Conservation (phyloP, 2,113 vertebrate species). For the Neogobius melanostomus region DNA sequence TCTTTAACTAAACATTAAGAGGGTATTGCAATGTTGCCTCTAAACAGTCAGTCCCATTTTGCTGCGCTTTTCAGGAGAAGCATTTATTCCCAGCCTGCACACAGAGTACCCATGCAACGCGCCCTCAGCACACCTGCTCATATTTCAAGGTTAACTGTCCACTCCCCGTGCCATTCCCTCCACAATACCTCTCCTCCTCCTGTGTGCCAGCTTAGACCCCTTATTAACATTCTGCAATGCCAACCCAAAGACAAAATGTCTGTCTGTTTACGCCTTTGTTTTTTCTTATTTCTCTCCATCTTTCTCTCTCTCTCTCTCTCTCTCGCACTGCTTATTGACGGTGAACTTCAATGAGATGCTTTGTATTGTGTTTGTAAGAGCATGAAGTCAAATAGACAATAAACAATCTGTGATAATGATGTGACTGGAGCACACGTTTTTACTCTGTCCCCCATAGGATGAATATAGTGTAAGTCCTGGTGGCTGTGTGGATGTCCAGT, state of each 20-base stretch:
- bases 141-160: constrained; percentile 50
- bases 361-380: constrained; percentile 53
- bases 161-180: constrained; percentile 20
- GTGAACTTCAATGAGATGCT: constrained; percentile 50
- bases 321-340: constrained; percentile 17
- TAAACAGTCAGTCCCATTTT: background rate
- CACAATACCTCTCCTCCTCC: constrained; percentile 42
- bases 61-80: background rate
- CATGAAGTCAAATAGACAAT: constrained; percentile 30
- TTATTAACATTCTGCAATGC: constrained; percentile 68
- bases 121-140: constrained; percentile 17
- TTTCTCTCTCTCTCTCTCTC: constrained; percentile 15
- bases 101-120: background rate
- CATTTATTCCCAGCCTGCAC: constrained; percentile 8
- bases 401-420: constrained; percentile 57
- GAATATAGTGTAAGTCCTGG: constrained; percentile 12
- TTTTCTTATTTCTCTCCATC: constrained; percentile 53
- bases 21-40: background rate
- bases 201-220: constrained; percentile 44
- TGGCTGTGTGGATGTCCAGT: constrained; percentile 1
- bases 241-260: constrained; percentile 46
- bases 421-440: constrained; percentile 23
- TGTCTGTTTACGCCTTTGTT: constrained; percentile 62
- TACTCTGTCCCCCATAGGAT: constrained; percentile 23
- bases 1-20: background rate